Evolutionary conservation across 92 coral and sea anemone genomes (phyloP), one percentile per base, ranked within the genome.

Genomic region (Porites evermanni): DNA sequence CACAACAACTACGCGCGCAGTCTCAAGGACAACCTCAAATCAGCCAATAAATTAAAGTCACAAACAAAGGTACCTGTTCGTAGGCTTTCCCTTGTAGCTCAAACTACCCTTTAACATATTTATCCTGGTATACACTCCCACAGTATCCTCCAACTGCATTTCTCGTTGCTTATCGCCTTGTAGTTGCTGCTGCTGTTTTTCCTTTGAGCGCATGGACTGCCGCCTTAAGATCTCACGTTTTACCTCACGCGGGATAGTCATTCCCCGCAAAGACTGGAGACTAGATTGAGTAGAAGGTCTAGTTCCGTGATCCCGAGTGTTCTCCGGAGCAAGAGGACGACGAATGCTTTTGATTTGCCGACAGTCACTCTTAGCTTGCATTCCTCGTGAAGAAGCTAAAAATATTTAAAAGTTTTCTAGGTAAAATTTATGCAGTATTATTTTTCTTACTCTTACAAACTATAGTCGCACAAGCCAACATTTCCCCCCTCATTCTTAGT

Each of bases 261-360:
- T 70, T 3, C 88, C 86, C n/a, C 74, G 87, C 79, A 70, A 81
- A 20, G 86, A 82, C 10, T 76, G 86, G 21, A 89, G 85, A 18
- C 87, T 60, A 64, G 88, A 67, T 44, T 82, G 91, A 12, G 87
- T 8, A 7, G 78, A 23, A 3, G 80, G 80, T 47, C 88, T 20
- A 32, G 52, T 20, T 23, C 83, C 77, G 16, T 75, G 64, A 63
- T 92, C 92, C 51, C 75, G 77, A 16, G 90, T 67, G 64, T 59
- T 66, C 20, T 79, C 87, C 14, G 95, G 95, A 2, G 91, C 95
- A 44, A 92, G 93, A 6, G 93, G 87, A n/a, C 95, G 92, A 1
- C 95, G 91, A 17, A 92, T 84, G 84, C 95, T 92, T 56, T 92
- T 92, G 67, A 92, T 69, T 5, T 76, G 29, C 53, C 68, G 64